Evolutionary conservation across 2,888 invertebrate species (phyloP).

Genomic region (Philopedon plagiatum): DNA sequence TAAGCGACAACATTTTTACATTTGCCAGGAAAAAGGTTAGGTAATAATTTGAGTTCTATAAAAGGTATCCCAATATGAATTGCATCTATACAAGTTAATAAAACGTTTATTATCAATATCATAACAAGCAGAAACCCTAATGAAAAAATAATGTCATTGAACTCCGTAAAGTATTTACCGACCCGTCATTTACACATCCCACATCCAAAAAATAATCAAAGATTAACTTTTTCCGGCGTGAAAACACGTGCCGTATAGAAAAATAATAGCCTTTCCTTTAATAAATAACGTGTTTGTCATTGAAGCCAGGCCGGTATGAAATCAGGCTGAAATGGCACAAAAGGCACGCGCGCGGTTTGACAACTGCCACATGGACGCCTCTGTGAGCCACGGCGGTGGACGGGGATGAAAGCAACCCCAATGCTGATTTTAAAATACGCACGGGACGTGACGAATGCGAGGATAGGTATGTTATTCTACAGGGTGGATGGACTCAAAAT

Average conservation of each 20-base stretch:
- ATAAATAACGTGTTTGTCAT: conserved; percentile 25
- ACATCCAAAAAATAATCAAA: conserved; percentile 20
- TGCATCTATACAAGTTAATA: too few relatives aligned
- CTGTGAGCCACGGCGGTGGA: conserved; percentile 51
- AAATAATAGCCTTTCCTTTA: conserved; percentile 24
- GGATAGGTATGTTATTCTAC: conserved; percentile 16
- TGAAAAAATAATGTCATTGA: conserved; percentile 1
- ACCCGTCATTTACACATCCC: background rate
- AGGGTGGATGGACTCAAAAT: background rate
- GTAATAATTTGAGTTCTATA: too few relatives aligned
- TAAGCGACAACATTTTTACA: too few relatives aligned
- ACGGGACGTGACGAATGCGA: conserved; percentile 12
- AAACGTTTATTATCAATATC: too few relatives aligned
- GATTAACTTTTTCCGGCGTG: conserved; percentile 18
- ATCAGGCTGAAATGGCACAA: conserved; percentile 25
- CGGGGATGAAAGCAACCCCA: conserved; percentile 22
- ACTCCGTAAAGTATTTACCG: background rate
- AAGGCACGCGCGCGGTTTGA: conserved; percentile 64
- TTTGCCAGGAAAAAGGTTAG: too few relatives aligned
- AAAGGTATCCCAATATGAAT: too few relatives aligned
- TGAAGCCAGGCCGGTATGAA: conserved; percentile 19
- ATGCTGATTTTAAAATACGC: conserved; percentile 31
- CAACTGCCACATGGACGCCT: conserved; percentile 67
- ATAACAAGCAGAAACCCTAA: background rate
- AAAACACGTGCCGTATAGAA: conserved; percentile 14